Conservation (phyloP, 2,797 vertebrate genomes). For the Lithobates sylvaticus region DNA sequence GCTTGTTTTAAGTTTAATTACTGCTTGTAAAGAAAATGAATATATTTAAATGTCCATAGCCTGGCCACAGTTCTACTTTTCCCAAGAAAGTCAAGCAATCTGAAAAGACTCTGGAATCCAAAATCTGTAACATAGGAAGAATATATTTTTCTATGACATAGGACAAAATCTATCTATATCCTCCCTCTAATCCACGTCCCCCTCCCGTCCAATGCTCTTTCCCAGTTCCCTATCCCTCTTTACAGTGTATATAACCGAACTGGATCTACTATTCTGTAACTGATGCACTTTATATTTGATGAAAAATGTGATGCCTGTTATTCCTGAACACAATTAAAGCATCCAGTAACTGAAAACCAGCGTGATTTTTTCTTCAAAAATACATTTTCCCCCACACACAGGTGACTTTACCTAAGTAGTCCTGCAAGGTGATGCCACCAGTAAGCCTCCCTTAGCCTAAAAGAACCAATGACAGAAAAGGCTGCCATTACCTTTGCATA, state of each 20-base stretch:
- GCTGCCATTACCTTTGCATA: too few species aligned
- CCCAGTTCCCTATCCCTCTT: background rate
- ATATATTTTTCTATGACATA: conserved; percentile 48
- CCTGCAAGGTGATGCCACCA: too few species aligned
- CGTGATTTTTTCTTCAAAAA: too few species aligned
- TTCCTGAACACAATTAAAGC: background rate
- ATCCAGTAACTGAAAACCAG: too few species aligned
- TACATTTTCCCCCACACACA: too few species aligned
- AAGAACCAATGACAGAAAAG: too few species aligned
- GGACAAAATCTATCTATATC: background rate
- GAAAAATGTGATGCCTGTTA: conserved; percentile 4
- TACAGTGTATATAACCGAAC: background rate
- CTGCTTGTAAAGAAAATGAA: too few species aligned
- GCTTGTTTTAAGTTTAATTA: too few species aligned
- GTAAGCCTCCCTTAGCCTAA: too few species aligned
- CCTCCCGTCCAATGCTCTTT: background rate
- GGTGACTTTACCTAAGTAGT: too few species aligned
- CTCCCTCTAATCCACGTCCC: background rate
- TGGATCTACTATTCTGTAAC: conserved; percentile 10
- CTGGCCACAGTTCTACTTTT: background rate
- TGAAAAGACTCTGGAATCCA: background rate
- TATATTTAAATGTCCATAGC: too few species aligned
- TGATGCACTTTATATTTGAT: conserved; percentile 21
- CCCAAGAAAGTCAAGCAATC: background rate
- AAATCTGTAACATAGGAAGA: conserved; percentile 16